Conservation (phyloP, 2,797 vertebrate genomes). For the Sparidentex hasta region DNA sequence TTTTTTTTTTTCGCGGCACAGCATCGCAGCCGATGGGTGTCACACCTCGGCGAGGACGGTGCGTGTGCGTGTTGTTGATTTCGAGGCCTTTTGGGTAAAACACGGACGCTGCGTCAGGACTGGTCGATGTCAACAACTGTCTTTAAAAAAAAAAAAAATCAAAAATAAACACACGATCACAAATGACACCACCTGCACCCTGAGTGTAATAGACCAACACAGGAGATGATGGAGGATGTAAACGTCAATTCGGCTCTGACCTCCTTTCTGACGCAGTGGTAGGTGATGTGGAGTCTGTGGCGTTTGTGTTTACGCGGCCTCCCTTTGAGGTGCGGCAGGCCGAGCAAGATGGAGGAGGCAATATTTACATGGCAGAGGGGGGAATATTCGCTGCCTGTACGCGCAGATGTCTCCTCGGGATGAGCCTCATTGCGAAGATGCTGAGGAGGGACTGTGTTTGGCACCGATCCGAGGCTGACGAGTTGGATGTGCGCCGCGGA, state of each 20-base stretch:
- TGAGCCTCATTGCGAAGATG: too few relatives aligned
- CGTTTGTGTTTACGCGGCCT: conserved; percentile 78
- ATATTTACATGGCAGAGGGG: conserved; percentile 65
- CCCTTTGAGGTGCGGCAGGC: conserved; percentile 79
- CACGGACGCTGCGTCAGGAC: conserved; percentile 64
- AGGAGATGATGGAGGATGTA: background rate
- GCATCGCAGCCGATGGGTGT: conserved; percentile 10
- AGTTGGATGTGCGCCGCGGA: conserved; percentile 20
- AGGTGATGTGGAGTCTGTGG: conserved; percentile 41
- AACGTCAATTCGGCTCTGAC: conserved; percentile 25
- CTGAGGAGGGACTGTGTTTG: background rate
- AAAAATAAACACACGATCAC: too few relatives aligned
- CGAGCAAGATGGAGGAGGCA: conserved; percentile 78
- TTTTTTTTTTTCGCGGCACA: conserved; percentile 27
- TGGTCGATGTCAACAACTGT: conserved; percentile 23
- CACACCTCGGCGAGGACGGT: conserved; percentile 20
- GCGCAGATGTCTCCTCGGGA: background rate
- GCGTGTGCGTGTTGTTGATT: conserved; percentile 19
- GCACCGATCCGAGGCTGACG: background rate
- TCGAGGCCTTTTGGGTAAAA: conserved; percentile 33
- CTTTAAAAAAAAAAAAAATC: background rate
- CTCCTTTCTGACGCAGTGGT: conserved; percentile 74
- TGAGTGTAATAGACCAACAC: accelerated
- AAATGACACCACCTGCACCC: background rate
- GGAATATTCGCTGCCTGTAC: background rate